Evolutionary conservation across 2,113 vertebrate species (phyloP).

Genomic region (Pongo pygmaeus): DNA sequence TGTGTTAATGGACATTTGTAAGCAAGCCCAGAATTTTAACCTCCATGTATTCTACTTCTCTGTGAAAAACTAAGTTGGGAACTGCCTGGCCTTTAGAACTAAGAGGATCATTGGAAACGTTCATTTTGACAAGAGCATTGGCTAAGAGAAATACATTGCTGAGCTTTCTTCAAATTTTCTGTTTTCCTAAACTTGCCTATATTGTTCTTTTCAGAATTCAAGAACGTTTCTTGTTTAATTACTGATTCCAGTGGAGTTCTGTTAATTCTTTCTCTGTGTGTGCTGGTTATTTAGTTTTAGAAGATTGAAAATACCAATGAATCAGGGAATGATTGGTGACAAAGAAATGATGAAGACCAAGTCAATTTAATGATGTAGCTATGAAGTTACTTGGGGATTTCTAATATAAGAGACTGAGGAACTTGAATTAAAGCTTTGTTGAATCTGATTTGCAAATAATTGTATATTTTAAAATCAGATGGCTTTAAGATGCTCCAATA

Average conservation of each 20-base stretch:
- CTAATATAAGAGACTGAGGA: background rate
- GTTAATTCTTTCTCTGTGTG: background rate
- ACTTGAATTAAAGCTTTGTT: background rate
- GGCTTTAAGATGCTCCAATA: background rate
- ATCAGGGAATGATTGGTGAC: constrained; percentile 9
- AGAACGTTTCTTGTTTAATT: background rate
- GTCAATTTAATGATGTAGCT: background rate
- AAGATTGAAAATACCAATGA: constrained; percentile 10
- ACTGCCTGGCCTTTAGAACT: background rate
- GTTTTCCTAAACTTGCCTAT: background rate
- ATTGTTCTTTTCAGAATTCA: constrained; percentile 11
- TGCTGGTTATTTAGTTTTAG: background rate
- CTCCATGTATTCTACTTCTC: background rate
- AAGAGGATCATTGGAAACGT: background rate
- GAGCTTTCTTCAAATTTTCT: background rate
- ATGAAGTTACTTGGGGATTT: constrained; percentile 21
- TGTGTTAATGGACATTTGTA: background rate
- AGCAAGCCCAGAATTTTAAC: background rate
- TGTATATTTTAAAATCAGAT: background rate
- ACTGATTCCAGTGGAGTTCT: background rate
- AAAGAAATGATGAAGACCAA: background rate
- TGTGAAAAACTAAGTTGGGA: background rate
- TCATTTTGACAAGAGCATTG: background rate
- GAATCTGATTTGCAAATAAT: background rate
- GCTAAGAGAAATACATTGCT: background rate